Evolutionary conservation across 2,888 invertebrate genomes (phyloP).

Genomic region (Vanessa cardui): DNA sequence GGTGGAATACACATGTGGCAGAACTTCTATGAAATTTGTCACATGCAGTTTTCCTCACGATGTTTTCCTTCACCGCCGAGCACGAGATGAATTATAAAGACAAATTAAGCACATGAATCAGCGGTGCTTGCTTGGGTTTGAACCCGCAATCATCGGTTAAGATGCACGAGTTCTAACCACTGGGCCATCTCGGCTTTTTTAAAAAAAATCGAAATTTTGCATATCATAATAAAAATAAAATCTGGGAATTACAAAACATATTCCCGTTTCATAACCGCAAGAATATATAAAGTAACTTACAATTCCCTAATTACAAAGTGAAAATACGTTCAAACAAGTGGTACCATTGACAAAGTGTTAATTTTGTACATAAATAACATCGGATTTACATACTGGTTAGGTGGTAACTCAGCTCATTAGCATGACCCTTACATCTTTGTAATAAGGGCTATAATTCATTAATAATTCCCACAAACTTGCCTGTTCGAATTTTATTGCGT

Average conservation of each 20-base stretch:
- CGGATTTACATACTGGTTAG: conserved; percentile 40
- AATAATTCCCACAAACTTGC: neutral
- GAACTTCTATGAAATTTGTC: too few species aligned
- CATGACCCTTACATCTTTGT: neutral
- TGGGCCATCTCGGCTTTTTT: too few species aligned
- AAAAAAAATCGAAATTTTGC: too few species aligned
- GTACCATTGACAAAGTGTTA: conserved; percentile 34
- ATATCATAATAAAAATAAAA: too few species aligned
- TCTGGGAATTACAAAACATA: neutral
- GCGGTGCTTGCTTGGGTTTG: too few species aligned
- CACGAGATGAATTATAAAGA: too few species aligned
- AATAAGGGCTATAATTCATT: conserved; percentile 6
- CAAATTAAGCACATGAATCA: too few species aligned
- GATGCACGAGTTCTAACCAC: too few species aligned
- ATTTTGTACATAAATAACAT: conserved; percentile 41
- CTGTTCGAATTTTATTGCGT: conserved; percentile 23
- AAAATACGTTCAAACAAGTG: conserved; percentile 19
- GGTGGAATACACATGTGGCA: too few species aligned
- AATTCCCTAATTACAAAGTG: conserved; percentile 16
- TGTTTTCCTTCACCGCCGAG: too few species aligned
- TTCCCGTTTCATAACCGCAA: neutral
- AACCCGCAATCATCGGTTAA: too few species aligned
- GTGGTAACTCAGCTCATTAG: conserved; percentile 12
- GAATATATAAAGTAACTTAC: neutral
- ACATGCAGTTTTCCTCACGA: too few species aligned